Conservation (phyloP, 2,797 vertebrate species). For the Esox masquinongy region DNA sequence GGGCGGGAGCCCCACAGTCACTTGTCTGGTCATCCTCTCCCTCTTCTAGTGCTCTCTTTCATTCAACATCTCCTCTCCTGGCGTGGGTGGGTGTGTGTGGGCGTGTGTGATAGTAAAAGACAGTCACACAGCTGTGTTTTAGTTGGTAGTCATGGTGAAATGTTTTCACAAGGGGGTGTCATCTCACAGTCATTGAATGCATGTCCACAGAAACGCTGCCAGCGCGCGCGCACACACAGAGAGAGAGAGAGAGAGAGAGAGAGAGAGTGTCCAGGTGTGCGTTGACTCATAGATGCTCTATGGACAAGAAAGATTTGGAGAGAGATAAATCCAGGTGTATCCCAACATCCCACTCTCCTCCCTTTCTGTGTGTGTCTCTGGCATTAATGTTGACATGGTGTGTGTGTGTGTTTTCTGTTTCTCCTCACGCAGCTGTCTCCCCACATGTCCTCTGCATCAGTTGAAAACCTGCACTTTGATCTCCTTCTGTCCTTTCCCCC, state of each 20-base stretch:
- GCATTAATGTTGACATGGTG: not conserved
- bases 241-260: not conserved
- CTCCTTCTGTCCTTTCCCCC: constrained; percentile 3
- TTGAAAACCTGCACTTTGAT: constrained; percentile 35
- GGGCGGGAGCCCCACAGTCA: constrained; percentile 14
- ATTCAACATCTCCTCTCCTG: not conserved
- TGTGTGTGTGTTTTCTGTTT: constrained; percentile 15
- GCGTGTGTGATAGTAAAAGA: not conserved
- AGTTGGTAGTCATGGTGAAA: no score
- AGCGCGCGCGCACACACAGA: constrained; percentile 7
- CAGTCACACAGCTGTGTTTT: no score
- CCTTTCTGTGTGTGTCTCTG: constrained; percentile 8
- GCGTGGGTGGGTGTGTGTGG: not conserved
- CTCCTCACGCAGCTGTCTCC: constrained; percentile 7
- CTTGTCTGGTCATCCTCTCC: not conserved
- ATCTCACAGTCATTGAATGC: not conserved
- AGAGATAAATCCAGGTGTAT: constrained; percentile 3
- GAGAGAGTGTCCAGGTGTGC: not conserved
- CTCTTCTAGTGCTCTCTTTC: not conserved
- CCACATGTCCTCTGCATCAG: constrained; percentile 19
- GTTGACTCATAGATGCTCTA: not conserved
- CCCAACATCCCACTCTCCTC: not conserved
- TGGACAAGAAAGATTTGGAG: not conserved
- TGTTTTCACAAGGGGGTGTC: not conserved
- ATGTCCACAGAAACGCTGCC: not conserved